Base-by-base conservation (phyloP, 2,797 vertebrate species). In the Pangasius djambal region DNA sequence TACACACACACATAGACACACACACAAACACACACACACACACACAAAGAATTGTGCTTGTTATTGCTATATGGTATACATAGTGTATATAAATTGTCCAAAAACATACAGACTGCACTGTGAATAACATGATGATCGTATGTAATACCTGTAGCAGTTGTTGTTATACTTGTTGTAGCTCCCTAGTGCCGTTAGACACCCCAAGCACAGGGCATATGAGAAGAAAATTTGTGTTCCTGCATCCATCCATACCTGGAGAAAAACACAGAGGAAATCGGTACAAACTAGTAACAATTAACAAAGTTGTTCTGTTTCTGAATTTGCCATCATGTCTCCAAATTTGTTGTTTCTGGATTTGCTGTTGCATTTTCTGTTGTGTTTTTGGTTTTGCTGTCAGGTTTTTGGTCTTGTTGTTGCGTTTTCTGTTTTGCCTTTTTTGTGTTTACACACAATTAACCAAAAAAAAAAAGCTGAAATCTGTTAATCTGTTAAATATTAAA, bases 101-200 rank as follows among this genome's bases (percentile, higher is more conserved):
- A 77, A 77, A 31, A 52, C 28, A 40, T 59, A 61, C 2, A 57
- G 57, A 25, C 18, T 48, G 34, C 10, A 72, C 52, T 59, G 37
- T 72, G 59, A 88, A n/a, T 81, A 6, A 8, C 18, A 59, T 37
- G 13, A 52, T 6, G 91, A 90, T 90, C 0, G 85, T 81, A 7
- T 5, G 7, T 72, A 0, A 2, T 8, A 98, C 98, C 95, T 98
- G 97, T 98, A 99, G 93, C 98, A 99, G 95, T 99, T 97, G 96
- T 99, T 99, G 94, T 98, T 97, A 90, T 97, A 99, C 92, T 98
- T 97, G 94, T 99, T 99, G 94, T 99, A 99, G 95, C 98, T 99
- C 90, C 98, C 98, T 92, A 99, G 94, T 9, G 98, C 98, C 0
- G 97, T 98, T 90, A 99, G 96, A 91, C 97, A 97, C 91, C 98